Base-by-base conservation (phyloP, 2,888 invertebrate species). In the Mylabris sibirica region DNA sequence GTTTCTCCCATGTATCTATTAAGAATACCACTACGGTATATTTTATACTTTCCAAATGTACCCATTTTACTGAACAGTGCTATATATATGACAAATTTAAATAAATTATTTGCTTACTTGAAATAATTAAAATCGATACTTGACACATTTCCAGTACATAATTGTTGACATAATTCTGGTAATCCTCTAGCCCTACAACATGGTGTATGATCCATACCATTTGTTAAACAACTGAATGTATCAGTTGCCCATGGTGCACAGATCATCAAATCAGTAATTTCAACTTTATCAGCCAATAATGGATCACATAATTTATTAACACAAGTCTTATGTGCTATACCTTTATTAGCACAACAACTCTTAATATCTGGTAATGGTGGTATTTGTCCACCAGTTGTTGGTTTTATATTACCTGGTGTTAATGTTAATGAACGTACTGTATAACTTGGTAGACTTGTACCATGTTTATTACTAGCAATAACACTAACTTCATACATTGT, bases 161-260 rank as follows among this genome's bases (percentile, higher is more conserved):
- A 85, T 22, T 92, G 90, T 72, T 92, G 89, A 77, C 95, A 95
- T 0, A 90, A 85, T 0, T 90, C 88, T 0, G 94, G 94, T 35
- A 95, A 87, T 0, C 94, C 94, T 63, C 93, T 85, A 0, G 91
- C 88, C 30, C 89, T 87, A 80, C 95, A 95, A 84, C 95, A 95
- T 0, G 92, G 90, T 0, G 93, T 91, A 83, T 95, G 95, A 85
- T 95, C 94, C 79, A 92, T 88, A 1, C 92, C 91, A 75, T 94
- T 93, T 59, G 93, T 91, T 68, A 95, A 86, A 78, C 95, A 95
- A 11, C 90, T 89, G 82, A 95, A 94, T 0, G 94, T 93, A 34
- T 91, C 90, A 3, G 91, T 90, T 0, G 94, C 93, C 94, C 94
- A 95, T 0, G 95, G 95, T 0, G 95, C 95, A 84, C 95, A 95